phyloP scores from a whole-genome alignment of 2,888 invertebrate species.

The Malacosoma neustria region DNA sequence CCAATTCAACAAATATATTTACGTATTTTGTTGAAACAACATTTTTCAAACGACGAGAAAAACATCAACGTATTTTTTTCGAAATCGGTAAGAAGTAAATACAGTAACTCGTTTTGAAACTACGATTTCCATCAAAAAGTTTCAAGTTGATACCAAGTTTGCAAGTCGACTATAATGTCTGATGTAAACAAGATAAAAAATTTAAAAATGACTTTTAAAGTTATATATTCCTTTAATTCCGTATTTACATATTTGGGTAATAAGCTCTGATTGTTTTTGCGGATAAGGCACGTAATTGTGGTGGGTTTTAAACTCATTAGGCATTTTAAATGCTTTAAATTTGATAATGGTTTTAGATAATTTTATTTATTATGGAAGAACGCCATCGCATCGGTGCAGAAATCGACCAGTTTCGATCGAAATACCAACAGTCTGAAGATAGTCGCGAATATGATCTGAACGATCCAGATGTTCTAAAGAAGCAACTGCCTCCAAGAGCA shows the following conservation, averaged over 20 bases:
- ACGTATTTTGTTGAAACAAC: no score
- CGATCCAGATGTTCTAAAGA: constrained; percentile 85
- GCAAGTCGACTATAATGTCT: no score
- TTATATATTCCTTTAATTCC: not conserved
- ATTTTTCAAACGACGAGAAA: no score
- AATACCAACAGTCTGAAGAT: constrained; percentile 84
- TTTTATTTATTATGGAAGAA: no score
- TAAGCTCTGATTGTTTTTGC: not conserved
- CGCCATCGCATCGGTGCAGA: constrained; percentile 79
- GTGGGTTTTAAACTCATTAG: not conserved
- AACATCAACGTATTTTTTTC: no score
- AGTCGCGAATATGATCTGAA: constrained; percentile 92
- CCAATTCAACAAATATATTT: no score
- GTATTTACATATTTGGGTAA: not conserved
- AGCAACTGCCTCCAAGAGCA: constrained; percentile 80
- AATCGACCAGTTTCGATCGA: constrained; percentile 83
- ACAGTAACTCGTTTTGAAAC: not conserved
- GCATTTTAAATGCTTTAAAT: no score
- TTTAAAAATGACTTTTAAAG: not conserved
- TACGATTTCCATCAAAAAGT: not conserved
- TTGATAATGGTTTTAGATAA: no score
- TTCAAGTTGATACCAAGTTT: not conserved
- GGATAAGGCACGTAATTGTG: constrained; percentile 5
- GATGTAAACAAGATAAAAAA: not conserved
- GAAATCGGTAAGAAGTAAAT: no score